These are phyloP conservation scores for Trissolcus brochymenae DNA, from an alignment of 2,888 invertebrate genomes.

Conservation along the genomic window DNA sequence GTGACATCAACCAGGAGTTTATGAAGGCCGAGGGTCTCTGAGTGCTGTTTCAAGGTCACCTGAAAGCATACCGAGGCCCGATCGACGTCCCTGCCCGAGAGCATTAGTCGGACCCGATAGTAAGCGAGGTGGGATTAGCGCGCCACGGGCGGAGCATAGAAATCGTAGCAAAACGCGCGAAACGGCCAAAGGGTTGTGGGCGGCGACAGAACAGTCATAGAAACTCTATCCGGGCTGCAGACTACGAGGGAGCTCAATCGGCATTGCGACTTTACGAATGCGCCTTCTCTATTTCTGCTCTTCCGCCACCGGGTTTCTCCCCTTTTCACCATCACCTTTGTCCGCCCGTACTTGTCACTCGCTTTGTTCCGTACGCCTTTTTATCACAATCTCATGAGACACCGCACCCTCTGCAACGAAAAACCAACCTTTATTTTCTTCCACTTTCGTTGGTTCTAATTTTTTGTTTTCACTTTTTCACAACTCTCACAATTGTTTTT, in stretches of 20 bases:
- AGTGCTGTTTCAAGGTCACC: constrained; percentile 30
- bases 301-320: constrained; percentile 44
- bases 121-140: constrained; percentile 12
- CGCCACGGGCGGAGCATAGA: constrained; percentile 10
- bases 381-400: no score
- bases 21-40: constrained; percentile 63
- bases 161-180: constrained; percentile 60
- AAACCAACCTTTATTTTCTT: no score
- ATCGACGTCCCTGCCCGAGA: neutral
- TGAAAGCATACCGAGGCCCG: constrained; percentile 4
- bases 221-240: constrained; percentile 72
- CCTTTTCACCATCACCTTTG: constrained; percentile 49
- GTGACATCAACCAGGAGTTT: constrained; percentile 73
- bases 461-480: no score
- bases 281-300: constrained; percentile 52
- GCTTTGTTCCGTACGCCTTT: constrained; percentile 11
- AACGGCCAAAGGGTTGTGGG: constrained; percentile 70
- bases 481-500: no score
- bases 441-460: no score
- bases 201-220: constrained; percentile 75
- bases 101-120: neutral
- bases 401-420: no score
- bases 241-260: constrained; percentile 69
- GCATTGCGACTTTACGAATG: constrained; percentile 67
- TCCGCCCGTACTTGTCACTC: neutral